Conservation (phyloP, 2,888 invertebrate species). For the Emmelina monodactyla region DNA sequence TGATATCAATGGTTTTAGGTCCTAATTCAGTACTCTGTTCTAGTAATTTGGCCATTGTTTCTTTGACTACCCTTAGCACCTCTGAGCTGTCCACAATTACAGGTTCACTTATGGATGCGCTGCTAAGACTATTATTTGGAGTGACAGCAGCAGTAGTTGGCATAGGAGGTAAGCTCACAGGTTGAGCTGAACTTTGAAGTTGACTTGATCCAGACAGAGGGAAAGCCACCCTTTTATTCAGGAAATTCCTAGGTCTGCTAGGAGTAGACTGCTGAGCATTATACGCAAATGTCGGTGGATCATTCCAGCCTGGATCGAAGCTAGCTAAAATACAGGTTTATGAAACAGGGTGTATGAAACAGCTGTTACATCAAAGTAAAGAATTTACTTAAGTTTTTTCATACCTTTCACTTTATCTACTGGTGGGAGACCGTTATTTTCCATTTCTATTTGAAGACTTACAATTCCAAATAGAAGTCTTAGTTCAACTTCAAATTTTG, state of each 20-base stretch:
- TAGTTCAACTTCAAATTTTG: not conserved
- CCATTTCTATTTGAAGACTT: not conserved
- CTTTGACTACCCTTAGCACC: constrained; percentile 35
- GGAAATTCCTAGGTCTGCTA: constrained; percentile 46
- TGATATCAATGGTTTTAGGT: constrained; percentile 56
- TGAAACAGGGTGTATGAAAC: not conserved
- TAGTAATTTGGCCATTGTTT: constrained; percentile 32
- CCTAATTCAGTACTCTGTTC: constrained; percentile 44
- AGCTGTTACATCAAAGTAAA: not conserved
- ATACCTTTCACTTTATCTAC: not conserved
- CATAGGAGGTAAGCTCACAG: constrained; percentile 30
- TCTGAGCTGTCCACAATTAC: constrained; percentile 27
- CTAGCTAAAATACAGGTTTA: constrained; percentile 31
- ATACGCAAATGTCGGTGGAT: constrained; percentile 61
- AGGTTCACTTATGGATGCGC: constrained; percentile 13
- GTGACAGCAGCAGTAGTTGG: constrained; percentile 18
- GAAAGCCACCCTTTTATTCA: constrained; percentile 65
- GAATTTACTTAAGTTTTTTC: not conserved
- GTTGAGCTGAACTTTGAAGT: constrained; percentile 20
- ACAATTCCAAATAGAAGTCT: not conserved
- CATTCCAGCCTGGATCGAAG: constrained; percentile 67
- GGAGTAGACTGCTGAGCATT: constrained; percentile 40
- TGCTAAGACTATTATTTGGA: constrained; percentile 14
- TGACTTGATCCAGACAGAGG: constrained; percentile 38
- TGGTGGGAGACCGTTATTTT: no score